phyloP scores from a whole-genome alignment of 2,888 invertebrate genomes.

The Ornithoptera alexandrae region DNA sequence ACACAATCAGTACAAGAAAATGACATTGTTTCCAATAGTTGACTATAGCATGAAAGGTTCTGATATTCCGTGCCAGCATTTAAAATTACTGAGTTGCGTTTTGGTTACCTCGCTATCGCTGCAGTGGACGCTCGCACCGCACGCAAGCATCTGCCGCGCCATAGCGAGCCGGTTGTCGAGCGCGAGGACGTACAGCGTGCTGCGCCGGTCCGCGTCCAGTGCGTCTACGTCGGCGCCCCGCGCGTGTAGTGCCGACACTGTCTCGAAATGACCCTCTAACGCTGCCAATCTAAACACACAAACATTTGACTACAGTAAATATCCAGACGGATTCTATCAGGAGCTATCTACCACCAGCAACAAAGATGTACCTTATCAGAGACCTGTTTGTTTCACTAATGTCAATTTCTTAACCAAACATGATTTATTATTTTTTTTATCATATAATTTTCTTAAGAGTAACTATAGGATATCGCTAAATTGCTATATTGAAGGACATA shows the following conservation, averaged over 20 bases:
- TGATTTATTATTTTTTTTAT: too few relatives aligned
- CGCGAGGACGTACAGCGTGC: conserved; percentile 94
- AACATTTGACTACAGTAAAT: too few relatives aligned
- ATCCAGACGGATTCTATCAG: too few relatives aligned
- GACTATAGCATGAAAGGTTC: neutral
- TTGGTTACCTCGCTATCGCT: conserved; percentile 88
- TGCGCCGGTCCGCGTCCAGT: conserved; percentile 94
- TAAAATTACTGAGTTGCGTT: neutral
- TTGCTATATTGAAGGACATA: too few relatives aligned
- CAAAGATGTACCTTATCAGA: too few relatives aligned
- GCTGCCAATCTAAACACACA: conserved; percentile 83
- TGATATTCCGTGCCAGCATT: neutral
- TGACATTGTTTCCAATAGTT: neutral
- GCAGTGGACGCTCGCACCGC: conserved; percentile 89
- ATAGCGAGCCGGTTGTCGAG: conserved; percentile 91
- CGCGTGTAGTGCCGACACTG: conserved; percentile 84
- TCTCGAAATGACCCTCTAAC: conserved; percentile 90
- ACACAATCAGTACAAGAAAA: neutral
- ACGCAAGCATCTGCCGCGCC: conserved; percentile 89
- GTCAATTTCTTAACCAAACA: too few relatives aligned
- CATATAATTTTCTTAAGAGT: too few relatives aligned
- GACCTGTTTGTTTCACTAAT: too few relatives aligned
- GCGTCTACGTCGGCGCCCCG: conserved; percentile 92
- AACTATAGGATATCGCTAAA: too few relatives aligned
- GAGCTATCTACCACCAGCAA: too few relatives aligned